Conservation (phyloP, 2,888 invertebrate species). For the Maniola hyperantus region DNA sequence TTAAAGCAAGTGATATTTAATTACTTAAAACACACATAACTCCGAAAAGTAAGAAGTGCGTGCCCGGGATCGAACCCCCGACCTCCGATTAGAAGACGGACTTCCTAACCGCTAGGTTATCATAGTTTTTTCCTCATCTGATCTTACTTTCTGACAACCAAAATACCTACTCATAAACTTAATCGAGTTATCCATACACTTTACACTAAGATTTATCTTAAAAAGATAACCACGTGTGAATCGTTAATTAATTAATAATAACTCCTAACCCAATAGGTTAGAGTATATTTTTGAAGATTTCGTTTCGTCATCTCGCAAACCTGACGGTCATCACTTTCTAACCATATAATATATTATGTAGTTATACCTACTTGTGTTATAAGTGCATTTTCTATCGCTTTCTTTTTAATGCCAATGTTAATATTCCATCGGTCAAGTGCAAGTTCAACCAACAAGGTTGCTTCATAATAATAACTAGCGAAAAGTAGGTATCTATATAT, state of each 20-base stretch:
- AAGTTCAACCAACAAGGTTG: neutral
- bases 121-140: too few species aligned
- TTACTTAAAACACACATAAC: too few species aligned
- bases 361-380: neutral
- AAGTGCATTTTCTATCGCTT: conserved; percentile 12
- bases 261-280: neutral
- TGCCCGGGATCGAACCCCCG: too few species aligned
- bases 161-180: too few species aligned
- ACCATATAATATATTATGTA: neutral
- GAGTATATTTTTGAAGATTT: neutral
- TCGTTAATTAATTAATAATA: neutral
- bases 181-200: neutral
- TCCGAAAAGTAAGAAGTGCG: too few species aligned
- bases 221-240: conserved; percentile 4
- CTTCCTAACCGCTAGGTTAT: too few species aligned
- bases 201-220: neutral
- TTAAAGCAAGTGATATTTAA: too few species aligned
- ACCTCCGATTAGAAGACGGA: too few species aligned
- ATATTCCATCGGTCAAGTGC: neutral
- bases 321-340: conserved; percentile 20
- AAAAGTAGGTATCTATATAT: neutral
- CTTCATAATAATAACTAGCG: neutral
- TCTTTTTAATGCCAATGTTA: conserved; percentile 10
- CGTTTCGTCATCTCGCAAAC: neutral
- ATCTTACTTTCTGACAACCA: too few species aligned